A percentile compares a stretch with the other conserved stretches of the same genome.
Conservation (phyloP, 2,113 vertebrate species). For the Centrocercus urophasianus region DNA sequence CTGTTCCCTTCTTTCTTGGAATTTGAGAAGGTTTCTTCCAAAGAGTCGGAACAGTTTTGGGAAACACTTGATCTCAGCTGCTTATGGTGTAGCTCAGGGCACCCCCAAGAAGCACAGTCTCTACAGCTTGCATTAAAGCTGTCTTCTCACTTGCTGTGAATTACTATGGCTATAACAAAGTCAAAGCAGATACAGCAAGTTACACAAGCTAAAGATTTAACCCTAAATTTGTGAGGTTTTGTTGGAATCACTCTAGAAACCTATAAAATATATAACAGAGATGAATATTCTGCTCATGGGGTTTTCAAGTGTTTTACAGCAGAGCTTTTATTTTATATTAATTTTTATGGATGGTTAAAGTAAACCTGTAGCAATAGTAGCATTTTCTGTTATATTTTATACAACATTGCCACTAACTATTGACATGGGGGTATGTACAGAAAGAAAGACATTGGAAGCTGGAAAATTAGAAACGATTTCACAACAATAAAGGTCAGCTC, state of each 20-base stretch:
- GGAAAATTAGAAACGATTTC: conserved; percentile 14
- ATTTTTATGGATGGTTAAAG: conserved; percentile 35
- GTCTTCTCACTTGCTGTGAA: neutral
- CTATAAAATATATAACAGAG: conserved; percentile 33
- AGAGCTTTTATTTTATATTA: conserved; percentile 20
- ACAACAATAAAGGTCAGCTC: neutral
- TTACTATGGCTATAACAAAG: neutral
- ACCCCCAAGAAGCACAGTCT: neutral
- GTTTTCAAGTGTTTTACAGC: neutral
- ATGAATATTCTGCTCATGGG: neutral
- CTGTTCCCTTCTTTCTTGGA: neutral
- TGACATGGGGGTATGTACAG: neutral
- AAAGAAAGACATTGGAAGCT: neutral
- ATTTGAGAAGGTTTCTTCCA: neutral
- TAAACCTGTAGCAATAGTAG: neutral
- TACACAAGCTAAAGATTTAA: neutral
- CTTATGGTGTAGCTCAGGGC: neutral
- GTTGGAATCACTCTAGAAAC: neutral
- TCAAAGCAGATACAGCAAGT: neutral
- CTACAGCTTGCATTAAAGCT: neutral
- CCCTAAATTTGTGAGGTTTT: neutral
- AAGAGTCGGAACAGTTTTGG: neutral
- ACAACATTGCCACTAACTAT: neutral
- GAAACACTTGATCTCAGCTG: too few relatives aligned
- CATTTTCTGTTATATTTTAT: conserved; percentile 54